Evolutionary conservation across 2,797 vertebrate species (phyloP).

Genomic region (Galago senegalensis): DNA sequence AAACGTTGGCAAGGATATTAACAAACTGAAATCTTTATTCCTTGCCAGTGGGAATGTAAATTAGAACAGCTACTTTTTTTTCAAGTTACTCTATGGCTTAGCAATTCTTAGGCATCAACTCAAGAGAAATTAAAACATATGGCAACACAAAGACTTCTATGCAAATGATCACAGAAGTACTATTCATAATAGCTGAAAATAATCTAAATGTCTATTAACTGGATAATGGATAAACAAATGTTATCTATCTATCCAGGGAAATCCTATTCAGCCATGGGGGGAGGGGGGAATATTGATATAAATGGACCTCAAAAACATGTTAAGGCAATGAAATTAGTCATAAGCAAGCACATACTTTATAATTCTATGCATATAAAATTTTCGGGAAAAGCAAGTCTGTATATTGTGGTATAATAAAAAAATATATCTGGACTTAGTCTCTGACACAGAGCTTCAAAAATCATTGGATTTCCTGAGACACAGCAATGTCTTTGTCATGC

Average conservation of each 20-base stretch:
- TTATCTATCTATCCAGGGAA: background rate
- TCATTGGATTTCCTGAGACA: background rate
- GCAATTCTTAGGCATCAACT: background rate
- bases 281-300: background rate
- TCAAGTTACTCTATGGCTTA: background rate
- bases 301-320: background rate
- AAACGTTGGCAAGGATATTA: background rate
- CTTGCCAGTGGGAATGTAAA: background rate
- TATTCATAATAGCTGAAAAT: background rate
- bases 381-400: background rate
- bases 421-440: background rate
- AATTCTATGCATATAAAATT: background rate
- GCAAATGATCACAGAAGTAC: conserved; percentile 3
- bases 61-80: background rate
- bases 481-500: background rate
- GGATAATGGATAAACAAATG: background rate
- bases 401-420: background rate
- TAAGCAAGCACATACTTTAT: background rate
- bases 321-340: conserved; percentile 13
- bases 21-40: background rate
- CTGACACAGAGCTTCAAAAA: background rate
- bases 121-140: conserved; percentile 23
- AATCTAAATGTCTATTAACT: background rate
- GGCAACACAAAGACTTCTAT: background rate
- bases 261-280: conserved; percentile 22